Evolutionary conservation across 2,888 invertebrate genomes (phyloP).

Genomic region (Rhagophthalmus giganteus): DNA sequence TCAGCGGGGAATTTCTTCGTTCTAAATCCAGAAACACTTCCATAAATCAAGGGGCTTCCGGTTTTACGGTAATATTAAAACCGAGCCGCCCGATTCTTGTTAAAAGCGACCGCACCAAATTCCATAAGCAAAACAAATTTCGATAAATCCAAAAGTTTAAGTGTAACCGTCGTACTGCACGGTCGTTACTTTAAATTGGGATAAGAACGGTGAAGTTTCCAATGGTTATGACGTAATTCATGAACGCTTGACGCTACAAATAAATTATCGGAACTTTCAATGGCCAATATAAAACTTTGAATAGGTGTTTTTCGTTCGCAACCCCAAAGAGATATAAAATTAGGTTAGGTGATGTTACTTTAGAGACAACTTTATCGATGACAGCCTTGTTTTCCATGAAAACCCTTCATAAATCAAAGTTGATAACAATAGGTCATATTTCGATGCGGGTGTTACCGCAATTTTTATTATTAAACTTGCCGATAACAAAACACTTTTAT

Average conservation of each 20-base stretch:
- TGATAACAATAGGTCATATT: slow-evolving; percentile 18
- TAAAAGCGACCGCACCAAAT: slow-evolving; percentile 11
- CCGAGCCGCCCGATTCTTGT: slow-evolving; percentile 13
- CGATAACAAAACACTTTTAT: too few species aligned
- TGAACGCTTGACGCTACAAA: slow-evolving; percentile 29
- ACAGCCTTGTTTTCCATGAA: slow-evolving; percentile 27
- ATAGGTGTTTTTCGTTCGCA: slow-evolving; percentile 27
- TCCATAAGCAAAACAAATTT: slow-evolving; percentile 14
- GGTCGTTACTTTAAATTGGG: slow-evolving; percentile 18
- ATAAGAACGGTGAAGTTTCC: slow-evolving; percentile 15
- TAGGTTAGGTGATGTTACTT: slow-evolving; percentile 26
- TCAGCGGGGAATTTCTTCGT: slow-evolving; percentile 23
- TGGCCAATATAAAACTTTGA: slow-evolving; percentile 32
- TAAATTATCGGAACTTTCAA: slow-evolving; percentile 31
- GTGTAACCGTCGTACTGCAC: slow-evolving; percentile 13
- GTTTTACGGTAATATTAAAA: slow-evolving; percentile 22
- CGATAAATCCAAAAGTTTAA: slow-evolving; percentile 16
- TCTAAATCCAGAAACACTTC: slow-evolving; percentile 15
- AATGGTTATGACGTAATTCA: slow-evolving; percentile 27
- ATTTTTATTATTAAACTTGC: slow-evolving; percentile 14
- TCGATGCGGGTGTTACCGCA: neutral
- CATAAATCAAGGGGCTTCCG: slow-evolving; percentile 25
- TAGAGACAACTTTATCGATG: slow-evolving; percentile 25
- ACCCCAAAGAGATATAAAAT: slow-evolving; percentile 25
- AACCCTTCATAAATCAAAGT: slow-evolving; percentile 28